These are phyloP conservation scores for Eulithis testata DNA, from an alignment of 2,888 invertebrate species.

Conservation along the genomic window DNA sequence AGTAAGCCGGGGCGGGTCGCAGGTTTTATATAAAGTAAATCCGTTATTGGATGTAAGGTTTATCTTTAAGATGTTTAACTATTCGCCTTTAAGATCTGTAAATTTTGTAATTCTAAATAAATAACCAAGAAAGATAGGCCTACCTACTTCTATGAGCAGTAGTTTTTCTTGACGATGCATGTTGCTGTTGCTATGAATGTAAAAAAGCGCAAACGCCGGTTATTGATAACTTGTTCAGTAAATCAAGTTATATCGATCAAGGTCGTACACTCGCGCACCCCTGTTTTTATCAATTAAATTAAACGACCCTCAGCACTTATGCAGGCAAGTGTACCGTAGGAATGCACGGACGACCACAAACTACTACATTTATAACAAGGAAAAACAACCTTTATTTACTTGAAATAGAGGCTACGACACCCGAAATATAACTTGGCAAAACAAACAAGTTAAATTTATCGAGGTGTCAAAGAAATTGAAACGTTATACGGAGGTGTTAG, in stretches of 20 bases:
- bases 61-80: too few species aligned
- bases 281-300: slow-evolving; percentile 72
- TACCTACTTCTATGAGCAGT: too few species aligned
- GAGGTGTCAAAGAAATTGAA: slow-evolving; percentile 58
- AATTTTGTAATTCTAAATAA: too few species aligned
- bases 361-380: not conserved
- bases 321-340: slow-evolving; percentile 44
- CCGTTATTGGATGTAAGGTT: too few species aligned
- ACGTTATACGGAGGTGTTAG: slow-evolving; percentile 59
- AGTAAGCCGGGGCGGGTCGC: too few species aligned
- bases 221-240: slow-evolving; percentile 28
- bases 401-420: slow-evolving; percentile 1
- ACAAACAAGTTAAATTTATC: slow-evolving; percentile 47
- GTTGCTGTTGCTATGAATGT: too few species aligned
- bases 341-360: slow-evolving; percentile 46
- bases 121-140: too few species aligned
- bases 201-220: not conserved
- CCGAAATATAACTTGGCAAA: slow-evolving; percentile 32
- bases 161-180: too few species aligned
- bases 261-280: slow-evolving; percentile 38
- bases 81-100: too few species aligned
- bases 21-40: too few species aligned
- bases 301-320: slow-evolving; percentile 54
- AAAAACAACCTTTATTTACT: slow-evolving; percentile 14
- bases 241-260: slow-evolving; percentile 41